Evolutionary conservation across 2,113 vertebrate genomes (phyloP).

Genomic region (Sebastes fasciatus): DNA sequence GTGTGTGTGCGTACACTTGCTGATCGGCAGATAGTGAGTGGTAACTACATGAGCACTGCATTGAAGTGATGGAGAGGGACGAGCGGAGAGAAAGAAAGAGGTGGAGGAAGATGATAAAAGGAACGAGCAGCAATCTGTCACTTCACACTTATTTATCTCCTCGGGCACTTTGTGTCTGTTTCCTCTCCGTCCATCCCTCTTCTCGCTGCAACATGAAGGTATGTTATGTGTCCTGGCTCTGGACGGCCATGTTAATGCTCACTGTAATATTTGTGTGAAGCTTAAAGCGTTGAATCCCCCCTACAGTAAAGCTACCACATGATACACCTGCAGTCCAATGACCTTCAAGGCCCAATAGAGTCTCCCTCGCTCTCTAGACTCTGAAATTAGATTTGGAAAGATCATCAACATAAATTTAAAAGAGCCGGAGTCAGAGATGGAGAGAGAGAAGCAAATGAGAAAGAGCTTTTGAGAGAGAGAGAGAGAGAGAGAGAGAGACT

Average conservation of each 20-base stretch:
- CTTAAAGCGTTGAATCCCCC: slow-evolving; percentile 22
- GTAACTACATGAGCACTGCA: slow-evolving; percentile 58
- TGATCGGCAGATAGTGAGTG: slow-evolving; percentile 57
- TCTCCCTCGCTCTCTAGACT: slow-evolving; percentile 47
- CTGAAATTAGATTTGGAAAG: slow-evolving; percentile 73
- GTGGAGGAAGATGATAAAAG: slow-evolving; percentile 71
- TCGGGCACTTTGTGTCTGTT: slow-evolving; percentile 48
- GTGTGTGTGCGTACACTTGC: slow-evolving; percentile 34
- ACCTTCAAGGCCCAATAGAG: slow-evolving; percentile 76
- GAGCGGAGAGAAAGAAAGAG: slow-evolving; percentile 53
- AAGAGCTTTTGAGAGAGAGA: slow-evolving; percentile 16
- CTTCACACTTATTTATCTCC: slow-evolving; percentile 72
- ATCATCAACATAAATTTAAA: slow-evolving; percentile 79
- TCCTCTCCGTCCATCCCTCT: slow-evolving; percentile 27
- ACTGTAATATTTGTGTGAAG: slow-evolving; percentile 1
- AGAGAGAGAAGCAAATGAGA: slow-evolving; percentile 35
- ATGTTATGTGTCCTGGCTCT: slow-evolving; percentile 1
- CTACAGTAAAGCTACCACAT: slow-evolving; percentile 44
- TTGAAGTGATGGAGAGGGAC: slow-evolving; percentile 58
- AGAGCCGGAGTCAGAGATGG: slow-evolving; percentile 49
- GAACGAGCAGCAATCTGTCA: slow-evolving; percentile 70
- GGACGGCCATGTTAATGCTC: slow-evolving; percentile 27
- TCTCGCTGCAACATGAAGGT: slow-evolving; percentile 35
- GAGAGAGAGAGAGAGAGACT: neutral
- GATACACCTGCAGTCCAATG: slow-evolving; percentile 68